Percentiles rank a stretch among this genome's conserved stretches.
These are phyloP conservation scores for Takifugu bimaculatus DNA, from an alignment of 2,113 vertebrate genomes.

Conservation along the genomic window DNA sequence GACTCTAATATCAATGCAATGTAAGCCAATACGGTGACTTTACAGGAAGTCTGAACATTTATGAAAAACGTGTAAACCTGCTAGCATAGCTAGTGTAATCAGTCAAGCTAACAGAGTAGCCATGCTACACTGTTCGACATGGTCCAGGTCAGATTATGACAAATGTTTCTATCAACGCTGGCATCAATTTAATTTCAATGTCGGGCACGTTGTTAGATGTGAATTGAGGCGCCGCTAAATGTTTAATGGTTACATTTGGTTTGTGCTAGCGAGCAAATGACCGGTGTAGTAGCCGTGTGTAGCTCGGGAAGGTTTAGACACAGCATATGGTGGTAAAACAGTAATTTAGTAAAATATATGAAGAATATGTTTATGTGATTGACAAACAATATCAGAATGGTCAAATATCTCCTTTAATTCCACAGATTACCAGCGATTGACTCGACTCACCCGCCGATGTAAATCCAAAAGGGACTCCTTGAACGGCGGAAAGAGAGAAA, in stretches of 20 bases:
- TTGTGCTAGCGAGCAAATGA: background rate
- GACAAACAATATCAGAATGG: fast-evolving
- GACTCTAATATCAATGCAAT: too few species aligned
- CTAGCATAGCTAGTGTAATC: background rate
- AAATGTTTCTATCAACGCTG: too few species aligned
- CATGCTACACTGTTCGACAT: too few species aligned
- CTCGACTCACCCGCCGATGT: slow-evolving; percentile 63
- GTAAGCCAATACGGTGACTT: too few species aligned
- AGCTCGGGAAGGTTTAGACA: too few species aligned
- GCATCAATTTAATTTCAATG: too few species aligned
- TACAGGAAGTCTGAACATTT: background rate
- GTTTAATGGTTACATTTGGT: background rate
- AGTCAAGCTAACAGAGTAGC: slow-evolving; percentile 6
- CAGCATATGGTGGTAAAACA: fast-evolving
- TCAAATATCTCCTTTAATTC: fast-evolving
- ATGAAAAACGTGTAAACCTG: slow-evolving; percentile 14
- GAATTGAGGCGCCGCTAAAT: too few species aligned
- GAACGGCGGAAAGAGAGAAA: slow-evolving; percentile 65
- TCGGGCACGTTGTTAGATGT: too few species aligned
- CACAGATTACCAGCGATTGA: slow-evolving; percentile 57
- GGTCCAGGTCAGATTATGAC: too few species aligned
- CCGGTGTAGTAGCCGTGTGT: background rate
- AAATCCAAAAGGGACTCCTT: slow-evolving; percentile 52
- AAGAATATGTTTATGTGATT: fast-evolving
- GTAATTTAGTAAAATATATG: background rate